Base-by-base conservation (phyloP, 2,113 vertebrate genomes). In the Arothron firmamentum region DNA sequence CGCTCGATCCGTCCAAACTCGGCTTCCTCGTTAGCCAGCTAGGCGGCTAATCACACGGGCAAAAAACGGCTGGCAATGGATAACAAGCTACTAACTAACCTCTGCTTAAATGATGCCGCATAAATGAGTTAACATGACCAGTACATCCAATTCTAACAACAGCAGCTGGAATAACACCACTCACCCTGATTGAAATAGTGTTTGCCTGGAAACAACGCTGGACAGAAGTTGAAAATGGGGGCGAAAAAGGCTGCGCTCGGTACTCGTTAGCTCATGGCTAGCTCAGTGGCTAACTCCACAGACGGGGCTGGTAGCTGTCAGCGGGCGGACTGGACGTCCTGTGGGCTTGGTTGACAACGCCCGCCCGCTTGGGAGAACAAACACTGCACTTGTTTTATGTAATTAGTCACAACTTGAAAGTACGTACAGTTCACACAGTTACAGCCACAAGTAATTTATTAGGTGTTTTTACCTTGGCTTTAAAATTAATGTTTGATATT, bases 231-330 rank as follows among this genome's bases (percentile, higher is more conserved):
- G 54, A 53, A 20, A 28, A 5, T 9, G 52, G 60, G 20, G 54
- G 70, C 18, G 59, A 61, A 49, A 63, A 61, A 16, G 55, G 41
- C 21, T 61, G 50, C 34, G 72, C 67, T 75, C 69, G 72, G 70
- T 67, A 3, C 72, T 76, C 15, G 82, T 88, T 87, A 88, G 87
- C 82, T 88, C 87, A 87, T 87, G 87, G 79, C 71, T 88, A 84
- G 75, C 78, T 73, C 55, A 8, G 46, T 1, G 0, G 72, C 67
- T 83, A 82, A 67, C 82, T 82, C 81, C 75, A 25, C 59, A 70
- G 68, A 73, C 65, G 48, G 6, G 47, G 72, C 45, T 55, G 56
- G 53, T 57, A 15, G 58, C 67, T 70, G 74, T 67, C 76, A 59
- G 69, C 77, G 51, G 77, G 51, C 62, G 58, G 78, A 65, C 65